Conservation (phyloP, 2,888 invertebrate genomes). For the Unio delphinus region DNA sequence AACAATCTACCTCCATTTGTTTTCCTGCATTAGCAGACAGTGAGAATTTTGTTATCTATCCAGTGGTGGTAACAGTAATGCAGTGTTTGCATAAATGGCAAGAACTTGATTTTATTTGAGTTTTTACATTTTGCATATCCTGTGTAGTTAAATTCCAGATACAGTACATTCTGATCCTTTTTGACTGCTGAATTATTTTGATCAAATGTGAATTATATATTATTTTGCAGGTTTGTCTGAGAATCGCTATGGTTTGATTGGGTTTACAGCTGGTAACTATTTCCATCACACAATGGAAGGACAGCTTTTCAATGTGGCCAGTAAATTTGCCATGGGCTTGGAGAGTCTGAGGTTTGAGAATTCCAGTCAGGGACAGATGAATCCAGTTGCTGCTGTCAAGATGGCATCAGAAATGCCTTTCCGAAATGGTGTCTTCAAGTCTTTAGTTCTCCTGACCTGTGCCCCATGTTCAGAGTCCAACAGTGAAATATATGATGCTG, state of each 20-base stretch:
- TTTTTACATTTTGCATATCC: too few relatives aligned
- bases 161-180: not conserved
- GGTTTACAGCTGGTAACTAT: conserved; percentile 86
- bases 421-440: conserved; percentile 87
- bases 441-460: conserved; percentile 80
- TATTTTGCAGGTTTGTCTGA: conserved; percentile 57
- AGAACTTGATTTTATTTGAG: too few relatives aligned
- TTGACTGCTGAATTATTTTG: not conserved
- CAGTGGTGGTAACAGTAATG: too few relatives aligned
- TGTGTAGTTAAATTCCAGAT: not conserved
- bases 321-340: conserved; percentile 50
- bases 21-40: too few relatives aligned
- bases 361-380: conserved; percentile 25
- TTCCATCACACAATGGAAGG: conserved; percentile 78
- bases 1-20: too few relatives aligned
- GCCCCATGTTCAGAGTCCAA: conserved; percentile 77
- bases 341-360: conserved; percentile 46
- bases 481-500: conserved; percentile 45
- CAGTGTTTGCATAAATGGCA: too few relatives aligned
- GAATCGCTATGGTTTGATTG: conserved; percentile 79
- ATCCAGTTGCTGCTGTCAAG: conserved; percentile 76
- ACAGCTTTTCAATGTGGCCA: conserved; percentile 55
- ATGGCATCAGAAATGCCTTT: conserved; percentile 81
- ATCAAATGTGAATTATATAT: not conserved
- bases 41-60: too few relatives aligned